Evolutionary conservation across 2,888 invertebrate species (phyloP), one percentile per base, ranked within the genome.

Genomic region (Halictus quadricinctus): DNA sequence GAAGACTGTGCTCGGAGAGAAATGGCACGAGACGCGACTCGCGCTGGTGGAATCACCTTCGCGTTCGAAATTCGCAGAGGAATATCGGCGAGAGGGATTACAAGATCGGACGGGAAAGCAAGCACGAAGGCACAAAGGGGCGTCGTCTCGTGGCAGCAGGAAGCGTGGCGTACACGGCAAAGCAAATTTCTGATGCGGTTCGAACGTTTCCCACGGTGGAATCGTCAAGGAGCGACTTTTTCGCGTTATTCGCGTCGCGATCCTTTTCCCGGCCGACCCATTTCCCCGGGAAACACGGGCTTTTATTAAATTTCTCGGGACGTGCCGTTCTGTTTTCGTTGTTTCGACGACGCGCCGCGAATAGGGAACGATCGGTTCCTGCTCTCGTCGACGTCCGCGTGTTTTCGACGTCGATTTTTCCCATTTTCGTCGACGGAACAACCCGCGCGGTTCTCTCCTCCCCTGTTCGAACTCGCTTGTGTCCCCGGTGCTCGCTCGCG

Each of bases 141-240:
- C 72, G 80, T 48, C 46, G 78, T 78, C 84, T 80, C 86, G 66
- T 66, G 80, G 60, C 84, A 79, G 85, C 83, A 79, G 86, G 81
- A 85, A 89, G 84, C 79, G 79, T 85, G 83, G 84, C 64, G 15
- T 64, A 64, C 76, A 80, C 73, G 81, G 79, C 70, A 72, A 48
- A 76, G 84, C 25, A 76, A 90, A 90, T 86, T 89, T 88, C 89
- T 81, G 89, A 85, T 80, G 76, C 81, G 72, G 87, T 66, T 80
- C 79, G 73, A 79, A 72, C 73, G 76, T 87, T 91, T 90, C 89
- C 84, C 88, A 90, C 87, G 90, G 76, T 74, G 69, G 74, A 76
- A 81, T 86, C 82, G 58, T 13, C 76, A 41, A 69, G 69, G 69
- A 58, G 78, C 80, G 72, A 79, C 64, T 81, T 84, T 82, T 83